Percentiles rank a stretch among this genome's conserved stretches.
phyloP scores from a whole-genome alignment of 2,113 vertebrate species.

The Condylura cristata region DNA sequence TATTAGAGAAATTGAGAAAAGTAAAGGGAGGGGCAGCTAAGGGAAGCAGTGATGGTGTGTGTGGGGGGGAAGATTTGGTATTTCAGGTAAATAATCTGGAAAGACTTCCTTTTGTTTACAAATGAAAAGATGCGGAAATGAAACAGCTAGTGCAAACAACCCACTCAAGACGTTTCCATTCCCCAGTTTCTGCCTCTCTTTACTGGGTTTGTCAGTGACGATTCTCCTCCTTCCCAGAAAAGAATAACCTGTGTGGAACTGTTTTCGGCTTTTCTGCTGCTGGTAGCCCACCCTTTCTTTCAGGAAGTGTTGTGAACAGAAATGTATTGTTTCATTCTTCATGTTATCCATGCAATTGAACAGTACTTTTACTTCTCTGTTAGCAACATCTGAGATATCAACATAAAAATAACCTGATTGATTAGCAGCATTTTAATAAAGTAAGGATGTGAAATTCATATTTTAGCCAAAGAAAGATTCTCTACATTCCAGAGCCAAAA shows the following conservation, averaged over 20 bases:
- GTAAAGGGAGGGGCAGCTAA: not conserved
- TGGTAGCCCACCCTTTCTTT: not conserved
- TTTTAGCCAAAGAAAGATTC: not conserved
- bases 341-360: not conserved
- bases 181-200: not conserved
- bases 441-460: not conserved
- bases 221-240: not conserved
- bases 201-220: not conserved
- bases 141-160: not conserved
- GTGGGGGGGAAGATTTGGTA: not conserved
- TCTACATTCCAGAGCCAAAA: not conserved
- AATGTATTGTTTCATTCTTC: not conserved
- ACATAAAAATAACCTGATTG: not conserved
- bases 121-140: not conserved
- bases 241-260: not conserved
- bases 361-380: conserved; percentile 24
- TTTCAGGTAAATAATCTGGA: not conserved
- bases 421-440: not conserved
- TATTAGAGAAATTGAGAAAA: not conserved
- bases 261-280: not conserved
- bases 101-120: not conserved
- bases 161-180: not conserved
- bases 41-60: not conserved
- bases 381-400: not conserved
- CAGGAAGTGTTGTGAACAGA: not conserved